Percentiles rank a stretch among this genome's conserved stretches.
Evolutionary conservation across 92 coral and sea anemone species (phyloP).

Genomic region (Porites evermanni): DNA sequence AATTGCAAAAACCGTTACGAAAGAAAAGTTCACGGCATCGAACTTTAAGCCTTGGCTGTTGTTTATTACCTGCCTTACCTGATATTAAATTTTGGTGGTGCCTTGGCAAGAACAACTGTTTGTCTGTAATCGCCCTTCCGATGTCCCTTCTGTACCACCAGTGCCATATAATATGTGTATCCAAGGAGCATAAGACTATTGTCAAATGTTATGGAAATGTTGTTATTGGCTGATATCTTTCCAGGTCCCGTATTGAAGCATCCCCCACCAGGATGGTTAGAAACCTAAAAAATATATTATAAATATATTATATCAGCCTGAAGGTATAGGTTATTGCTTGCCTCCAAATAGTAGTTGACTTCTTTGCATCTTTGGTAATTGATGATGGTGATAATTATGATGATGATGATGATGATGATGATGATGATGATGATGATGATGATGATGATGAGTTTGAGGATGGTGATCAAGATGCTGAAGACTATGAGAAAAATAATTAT

Average conservation of each 20-base stretch:
- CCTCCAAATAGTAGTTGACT: too few relatives aligned
- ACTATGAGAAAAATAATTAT: too few relatives aligned
- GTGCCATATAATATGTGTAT: constrained; percentile 4
- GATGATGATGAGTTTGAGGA: too few relatives aligned
- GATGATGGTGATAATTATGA: too few relatives aligned
- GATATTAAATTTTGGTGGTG: constrained; percentile 29
- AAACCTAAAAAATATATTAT: not conserved
- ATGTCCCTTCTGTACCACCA: constrained; percentile 13
- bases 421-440: too few relatives aligned
- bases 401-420: too few relatives aligned
- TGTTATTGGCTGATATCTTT: not conserved
- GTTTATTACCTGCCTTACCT: not conserved
- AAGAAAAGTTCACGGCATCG: too few relatives aligned
- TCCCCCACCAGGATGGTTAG: constrained; percentile 12
- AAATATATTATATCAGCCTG: too few relatives aligned
- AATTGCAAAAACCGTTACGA: too few relatives aligned
- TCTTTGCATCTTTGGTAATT: too few relatives aligned
- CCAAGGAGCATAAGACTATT: constrained; percentile 19
- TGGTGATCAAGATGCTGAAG: too few relatives aligned
- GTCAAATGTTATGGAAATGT: not conserved
- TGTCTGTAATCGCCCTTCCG: constrained; percentile 12
- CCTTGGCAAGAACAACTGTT: constrained; percentile 1
- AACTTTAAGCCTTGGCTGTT: not conserved
- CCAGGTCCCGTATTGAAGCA: constrained; percentile 42
- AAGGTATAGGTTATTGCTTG: too few relatives aligned